phyloP scores from a whole-genome alignment of 2,888 invertebrate genomes.

The Callimorpha dominula region DNA sequence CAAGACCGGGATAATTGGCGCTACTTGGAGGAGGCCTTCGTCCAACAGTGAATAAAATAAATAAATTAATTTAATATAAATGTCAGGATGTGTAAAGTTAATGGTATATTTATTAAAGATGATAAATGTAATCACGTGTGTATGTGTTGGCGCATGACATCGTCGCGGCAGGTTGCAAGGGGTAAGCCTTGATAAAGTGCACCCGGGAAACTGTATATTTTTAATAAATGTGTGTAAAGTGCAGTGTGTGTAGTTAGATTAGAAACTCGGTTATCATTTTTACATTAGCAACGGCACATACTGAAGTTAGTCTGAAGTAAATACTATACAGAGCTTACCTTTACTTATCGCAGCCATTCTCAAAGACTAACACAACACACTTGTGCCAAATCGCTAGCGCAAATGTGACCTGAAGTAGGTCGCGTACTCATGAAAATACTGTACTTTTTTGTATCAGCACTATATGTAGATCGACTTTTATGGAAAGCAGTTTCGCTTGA shows the following conservation, averaged over 20 bases:
- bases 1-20: too few relatives aligned
- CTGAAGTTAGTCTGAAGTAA: not conserved
- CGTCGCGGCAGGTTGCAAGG: too few relatives aligned
- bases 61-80: too few relatives aligned
- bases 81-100: too few relatives aligned
- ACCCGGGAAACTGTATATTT: not conserved
- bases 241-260: too few relatives aligned
- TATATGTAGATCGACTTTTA: not conserved
- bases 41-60: too few relatives aligned
- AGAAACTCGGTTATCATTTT: not conserved
- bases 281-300: not conserved
- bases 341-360: not conserved
- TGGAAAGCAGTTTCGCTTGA: not conserved
- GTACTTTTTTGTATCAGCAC: not conserved
- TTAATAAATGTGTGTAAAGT: too few relatives aligned
- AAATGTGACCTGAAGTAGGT: not conserved
- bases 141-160: too few relatives aligned
- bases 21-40: too few relatives aligned
- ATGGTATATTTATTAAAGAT: too few relatives aligned
- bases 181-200: not conserved
- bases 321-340: not conserved
- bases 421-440: not conserved
- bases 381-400: not conserved
- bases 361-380: not conserved
- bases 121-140: too few relatives aligned